A percentile compares a stretch with the other conserved stretches of the same genome.
phyloP scores from a whole-genome alignment of 2,113 vertebrate species.

The Burhinus oedicnemus region DNA sequence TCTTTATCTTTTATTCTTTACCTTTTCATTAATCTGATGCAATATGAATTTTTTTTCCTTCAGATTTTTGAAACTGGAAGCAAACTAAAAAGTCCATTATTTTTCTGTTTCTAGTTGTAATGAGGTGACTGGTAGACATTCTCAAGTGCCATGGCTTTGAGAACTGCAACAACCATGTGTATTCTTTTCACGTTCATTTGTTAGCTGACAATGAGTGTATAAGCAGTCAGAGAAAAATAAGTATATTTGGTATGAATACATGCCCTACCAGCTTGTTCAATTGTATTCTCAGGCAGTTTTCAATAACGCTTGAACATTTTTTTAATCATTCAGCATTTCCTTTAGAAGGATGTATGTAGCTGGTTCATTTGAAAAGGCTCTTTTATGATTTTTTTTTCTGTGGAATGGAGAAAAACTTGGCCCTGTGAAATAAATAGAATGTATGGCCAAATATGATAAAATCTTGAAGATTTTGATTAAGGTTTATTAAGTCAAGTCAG shows the following conservation, averaged over 20 bases:
- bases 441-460: background rate
- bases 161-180: rapidly evolving
- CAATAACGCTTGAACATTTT: background rate
- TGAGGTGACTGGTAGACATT: background rate
- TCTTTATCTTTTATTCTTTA: background rate
- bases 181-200: background rate
- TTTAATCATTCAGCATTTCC: background rate
- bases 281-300: background rate
- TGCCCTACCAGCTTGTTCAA: background rate
- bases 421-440: background rate
- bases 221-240: background rate
- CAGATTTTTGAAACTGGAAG: background rate
- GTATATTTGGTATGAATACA: background rate
- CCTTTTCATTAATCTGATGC: background rate
- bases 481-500: background rate
- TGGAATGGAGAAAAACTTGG: background rate
- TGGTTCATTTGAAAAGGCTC: background rate
- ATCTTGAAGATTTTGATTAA: background rate
- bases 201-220: background rate
- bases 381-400: background rate
- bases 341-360: background rate
- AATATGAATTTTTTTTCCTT: background rate
- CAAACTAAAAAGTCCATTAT: background rate
- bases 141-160: background rate
- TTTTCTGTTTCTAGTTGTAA: background rate